Evolutionary conservation across 2,797 vertebrate species (phyloP).

Genomic region (Eulemur mongoz): DNA sequence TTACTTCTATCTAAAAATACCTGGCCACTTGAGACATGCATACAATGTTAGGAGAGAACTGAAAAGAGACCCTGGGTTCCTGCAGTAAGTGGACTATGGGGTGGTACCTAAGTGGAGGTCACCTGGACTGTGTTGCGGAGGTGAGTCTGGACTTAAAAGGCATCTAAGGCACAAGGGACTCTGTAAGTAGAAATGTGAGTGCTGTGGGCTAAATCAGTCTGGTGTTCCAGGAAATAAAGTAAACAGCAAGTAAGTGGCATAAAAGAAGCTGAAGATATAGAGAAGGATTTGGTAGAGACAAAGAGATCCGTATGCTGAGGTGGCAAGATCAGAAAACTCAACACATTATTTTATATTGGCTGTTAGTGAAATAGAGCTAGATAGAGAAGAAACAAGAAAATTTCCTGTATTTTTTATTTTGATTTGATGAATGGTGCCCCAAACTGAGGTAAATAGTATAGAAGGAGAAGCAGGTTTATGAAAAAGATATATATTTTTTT

Average conservation of each 20-base stretch:
- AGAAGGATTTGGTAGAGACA: not conserved
- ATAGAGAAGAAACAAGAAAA: not conserved
- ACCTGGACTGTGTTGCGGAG: accelerated
- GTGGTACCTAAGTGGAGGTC: too few species aligned
- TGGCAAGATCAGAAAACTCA: not conserved
- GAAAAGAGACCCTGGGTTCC: not conserved
- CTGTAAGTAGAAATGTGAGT: not conserved
- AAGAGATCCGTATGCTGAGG: not conserved
- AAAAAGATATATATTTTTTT: not conserved
- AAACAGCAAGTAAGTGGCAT: not conserved
- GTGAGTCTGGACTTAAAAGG: not conserved
- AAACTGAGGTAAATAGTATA: too few species aligned
- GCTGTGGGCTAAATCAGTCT: too few species aligned
- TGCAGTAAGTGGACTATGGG: not conserved
- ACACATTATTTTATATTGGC: not conserved
- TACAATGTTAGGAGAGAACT: not conserved
- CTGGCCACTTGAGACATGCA: not conserved
- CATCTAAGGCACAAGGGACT: too few species aligned
- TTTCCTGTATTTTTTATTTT: not conserved
- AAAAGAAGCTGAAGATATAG: not conserved
- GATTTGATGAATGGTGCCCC: not conserved
- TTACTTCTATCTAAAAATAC: not conserved
- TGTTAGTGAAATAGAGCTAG: not conserved
- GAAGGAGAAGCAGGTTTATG: not conserved
- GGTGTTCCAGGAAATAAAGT: not conserved